These are phyloP conservation scores for Phoxinus phoxinus DNA, from an alignment of 2,113 vertebrate genomes.

Conservation along the genomic window DNA sequence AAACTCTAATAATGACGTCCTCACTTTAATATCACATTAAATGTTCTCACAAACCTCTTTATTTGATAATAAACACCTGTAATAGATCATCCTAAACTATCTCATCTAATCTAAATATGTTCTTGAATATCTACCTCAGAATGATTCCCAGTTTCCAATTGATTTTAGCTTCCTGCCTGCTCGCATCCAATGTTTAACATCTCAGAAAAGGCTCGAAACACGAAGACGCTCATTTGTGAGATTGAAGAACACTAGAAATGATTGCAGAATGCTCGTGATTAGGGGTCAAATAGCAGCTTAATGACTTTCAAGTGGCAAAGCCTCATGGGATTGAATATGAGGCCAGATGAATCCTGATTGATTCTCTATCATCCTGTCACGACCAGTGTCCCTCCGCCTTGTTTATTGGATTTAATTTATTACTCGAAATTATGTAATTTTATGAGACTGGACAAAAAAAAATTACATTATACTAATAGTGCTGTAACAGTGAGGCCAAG, in stretches of 20 bases:
- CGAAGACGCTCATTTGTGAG: constrained; percentile 24
- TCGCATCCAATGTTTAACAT: constrained; percentile 12
- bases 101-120: background rate
- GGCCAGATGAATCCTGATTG: constrained; percentile 31
- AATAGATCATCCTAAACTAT: background rate
- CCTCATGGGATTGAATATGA: constrained; percentile 14
- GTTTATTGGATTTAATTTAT: constrained; percentile 14
- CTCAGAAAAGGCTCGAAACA: background rate
- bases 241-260: constrained; percentile 44
- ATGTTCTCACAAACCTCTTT: background rate
- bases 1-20: background rate
- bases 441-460: background rate
- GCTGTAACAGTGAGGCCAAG: background rate
- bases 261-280: constrained; percentile 25
- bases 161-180: background rate
- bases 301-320: constrained; percentile 5
- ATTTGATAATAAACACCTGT: background rate
- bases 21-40: background rate
- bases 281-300: constrained; percentile 40
- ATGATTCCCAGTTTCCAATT: background rate
- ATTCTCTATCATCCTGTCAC: constrained; percentile 15
- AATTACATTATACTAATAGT: background rate
- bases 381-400: background rate
- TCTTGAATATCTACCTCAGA: background rate
- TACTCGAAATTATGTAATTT: background rate